A percentile compares a stretch with the other conserved stretches of the same genome.
These are phyloP conservation scores for Scaeva pyrastri DNA, from an alignment of 2,888 invertebrate genomes.

Conservation along the genomic window DNA sequence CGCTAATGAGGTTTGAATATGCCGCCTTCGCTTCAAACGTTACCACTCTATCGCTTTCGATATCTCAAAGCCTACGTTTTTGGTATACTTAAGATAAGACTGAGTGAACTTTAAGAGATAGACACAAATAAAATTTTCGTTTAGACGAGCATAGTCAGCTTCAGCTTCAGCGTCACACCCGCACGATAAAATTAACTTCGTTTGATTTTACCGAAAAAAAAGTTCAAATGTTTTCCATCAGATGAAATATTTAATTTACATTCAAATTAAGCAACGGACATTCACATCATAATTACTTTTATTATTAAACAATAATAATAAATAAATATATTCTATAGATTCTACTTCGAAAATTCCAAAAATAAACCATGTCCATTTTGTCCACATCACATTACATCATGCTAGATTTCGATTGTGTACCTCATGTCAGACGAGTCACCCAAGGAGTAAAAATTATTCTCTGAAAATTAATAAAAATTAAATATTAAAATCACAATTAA, in stretches of 20 bases:
- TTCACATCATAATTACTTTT: slow-evolving; percentile 22
- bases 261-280: slow-evolving; percentile 42
- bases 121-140: no score
- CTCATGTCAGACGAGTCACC: slow-evolving; percentile 61
- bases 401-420: slow-evolving; percentile 66
- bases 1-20: no score
- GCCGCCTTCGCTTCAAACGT: no score
- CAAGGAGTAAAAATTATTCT: slow-evolving; percentile 71
- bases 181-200: no score
- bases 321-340: slow-evolving; percentile 28
- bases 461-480: slow-evolving; percentile 24
- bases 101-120: no score
- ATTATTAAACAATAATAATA: slow-evolving; percentile 43
- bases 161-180: no score
- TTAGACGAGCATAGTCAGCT: no score
- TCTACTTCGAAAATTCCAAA: neutral
- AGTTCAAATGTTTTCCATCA: slow-evolving; percentile 13
- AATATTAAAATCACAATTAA: neutral
- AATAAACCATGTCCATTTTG: neutral
- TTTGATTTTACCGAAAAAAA: slow-evolving; percentile 13
- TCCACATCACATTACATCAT: slow-evolving; percentile 19
- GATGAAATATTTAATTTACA: slow-evolving; percentile 68
- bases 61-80: no score
- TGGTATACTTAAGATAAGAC: no score
- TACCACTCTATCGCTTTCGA: no score